A percentile compares a stretch with the other conserved stretches of the same genome.
phyloP scores from a whole-genome alignment of 2,113 vertebrate species.

The Epinephelus cyanopodus region DNA sequence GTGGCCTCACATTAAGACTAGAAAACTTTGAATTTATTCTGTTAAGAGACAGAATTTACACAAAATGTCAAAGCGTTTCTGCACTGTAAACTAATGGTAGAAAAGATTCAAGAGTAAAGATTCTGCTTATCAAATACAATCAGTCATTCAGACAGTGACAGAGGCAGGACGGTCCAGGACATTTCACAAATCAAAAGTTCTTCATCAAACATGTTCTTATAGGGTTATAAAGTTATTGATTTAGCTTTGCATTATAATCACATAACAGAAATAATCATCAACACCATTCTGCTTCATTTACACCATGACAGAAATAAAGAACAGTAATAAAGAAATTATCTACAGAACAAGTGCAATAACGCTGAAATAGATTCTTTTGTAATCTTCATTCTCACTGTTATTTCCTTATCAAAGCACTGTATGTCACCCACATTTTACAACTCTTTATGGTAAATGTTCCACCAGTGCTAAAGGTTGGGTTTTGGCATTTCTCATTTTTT shows the following conservation, averaged over 20 bases:
- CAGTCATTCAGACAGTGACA: constrained; percentile 26
- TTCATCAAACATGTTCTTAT: constrained; percentile 30
- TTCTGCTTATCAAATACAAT: constrained; percentile 22
- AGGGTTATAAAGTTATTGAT: constrained; percentile 41
- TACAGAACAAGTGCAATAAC: constrained; percentile 69
- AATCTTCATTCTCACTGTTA: background rate
- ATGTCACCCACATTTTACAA: background rate
- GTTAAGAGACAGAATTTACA: constrained; percentile 25
- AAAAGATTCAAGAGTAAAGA: constrained; percentile 29
- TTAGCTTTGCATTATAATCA: constrained; percentile 44
- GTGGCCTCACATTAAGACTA: background rate
- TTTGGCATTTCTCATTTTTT: background rate
- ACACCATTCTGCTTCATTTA: constrained; percentile 48
- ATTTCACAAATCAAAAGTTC: constrained; percentile 42
- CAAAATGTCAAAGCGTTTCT: constrained; percentile 1
- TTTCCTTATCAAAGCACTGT: background rate
- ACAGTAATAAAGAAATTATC: constrained; percentile 42
- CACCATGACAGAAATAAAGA: constrained; percentile 39
- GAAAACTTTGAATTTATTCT: constrained; percentile 34
- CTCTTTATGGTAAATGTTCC: constrained; percentile 5
- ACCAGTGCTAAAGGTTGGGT: background rate
- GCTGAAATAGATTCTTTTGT: constrained; percentile 32
- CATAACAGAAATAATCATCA: constrained; percentile 45
- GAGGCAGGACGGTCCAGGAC: background rate
- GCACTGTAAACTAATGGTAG: constrained; percentile 19